A percentile compares a stretch with the other conserved stretches of the same genome.
These are phyloP conservation scores for Ellobius talpinus DNA, from an alignment of 2,113 vertebrate species.

Conservation along the genomic window DNA sequence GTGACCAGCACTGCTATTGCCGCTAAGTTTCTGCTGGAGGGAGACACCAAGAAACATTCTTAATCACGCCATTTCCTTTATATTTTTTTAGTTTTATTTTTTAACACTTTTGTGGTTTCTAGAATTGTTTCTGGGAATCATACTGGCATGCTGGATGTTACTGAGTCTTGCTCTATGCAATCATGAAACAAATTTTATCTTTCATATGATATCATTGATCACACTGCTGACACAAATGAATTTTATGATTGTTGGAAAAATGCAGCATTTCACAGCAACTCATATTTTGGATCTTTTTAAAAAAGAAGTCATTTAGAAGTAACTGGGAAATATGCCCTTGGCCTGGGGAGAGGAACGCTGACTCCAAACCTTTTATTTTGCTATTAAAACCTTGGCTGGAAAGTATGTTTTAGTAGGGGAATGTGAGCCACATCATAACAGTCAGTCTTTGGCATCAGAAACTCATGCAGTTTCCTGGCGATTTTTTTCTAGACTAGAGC, in stretches of 20 bases:
- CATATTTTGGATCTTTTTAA: slow-evolving; percentile 68
- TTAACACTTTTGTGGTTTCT: slow-evolving; percentile 29
- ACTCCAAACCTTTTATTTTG: slow-evolving; percentile 81
- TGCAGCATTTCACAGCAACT: slow-evolving; percentile 57
- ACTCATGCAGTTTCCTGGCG: background rate
- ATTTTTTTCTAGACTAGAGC: slow-evolving; percentile 39
- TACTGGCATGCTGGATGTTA: background rate
- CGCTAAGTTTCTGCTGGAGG: slow-evolving; percentile 9
- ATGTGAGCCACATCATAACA: slow-evolving; percentile 48
- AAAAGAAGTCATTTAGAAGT: slow-evolving; percentile 73
- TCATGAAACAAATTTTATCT: slow-evolving; percentile 28
- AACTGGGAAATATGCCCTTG: slow-evolving; percentile 78
- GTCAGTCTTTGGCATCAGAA: slow-evolving; percentile 36
- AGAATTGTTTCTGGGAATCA: background rate
- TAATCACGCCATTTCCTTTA: background rate
- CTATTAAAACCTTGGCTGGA: slow-evolving; percentile 78
- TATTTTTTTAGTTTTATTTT: background rate
- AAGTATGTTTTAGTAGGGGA: slow-evolving; percentile 53
- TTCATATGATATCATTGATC: slow-evolving; percentile 60
- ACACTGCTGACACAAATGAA: slow-evolving; percentile 61
- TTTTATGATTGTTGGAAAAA: slow-evolving; percentile 64
- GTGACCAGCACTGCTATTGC: background rate
- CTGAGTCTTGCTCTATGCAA: background rate
- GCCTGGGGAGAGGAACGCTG: slow-evolving; percentile 66
- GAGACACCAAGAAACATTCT: background rate